These are phyloP conservation scores for Cetonia aurata DNA, from an alignment of 2,888 invertebrate species.

Conservation along the genomic window DNA sequence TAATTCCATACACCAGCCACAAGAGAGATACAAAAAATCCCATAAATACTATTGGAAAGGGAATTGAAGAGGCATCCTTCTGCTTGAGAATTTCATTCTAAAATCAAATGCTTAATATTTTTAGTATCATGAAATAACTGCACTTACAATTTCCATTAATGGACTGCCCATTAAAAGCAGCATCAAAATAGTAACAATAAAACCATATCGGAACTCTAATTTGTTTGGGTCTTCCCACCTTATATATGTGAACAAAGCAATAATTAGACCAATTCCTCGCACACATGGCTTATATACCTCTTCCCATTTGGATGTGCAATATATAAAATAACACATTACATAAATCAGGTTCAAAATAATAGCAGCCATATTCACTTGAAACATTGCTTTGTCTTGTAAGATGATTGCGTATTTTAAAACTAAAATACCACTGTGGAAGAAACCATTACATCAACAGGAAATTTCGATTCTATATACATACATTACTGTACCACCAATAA, in stretches of 20 bases:
- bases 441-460: background rate
- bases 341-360: conserved; percentile 78
- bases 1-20: conserved; percentile 86
- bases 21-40: conserved; percentile 82
- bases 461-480: conserved; percentile 68
- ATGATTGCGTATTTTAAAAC: conserved; percentile 83
- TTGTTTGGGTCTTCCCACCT: conserved; percentile 74
- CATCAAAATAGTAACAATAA: conserved; percentile 78
- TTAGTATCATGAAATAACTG: background rate
- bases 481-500: conserved; percentile 83
- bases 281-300: conserved; percentile 72
- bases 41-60: conserved; percentile 88
- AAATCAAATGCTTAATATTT: conserved; percentile 54
- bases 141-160: conserved; percentile 75
- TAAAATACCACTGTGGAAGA: conserved; percentile 74
- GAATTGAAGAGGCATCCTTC: conserved; percentile 87
- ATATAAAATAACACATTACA: conserved; percentile 75
- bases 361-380: conserved; percentile 83
- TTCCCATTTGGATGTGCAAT: conserved; percentile 69
- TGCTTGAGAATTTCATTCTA: conserved; percentile 83
- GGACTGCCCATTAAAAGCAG: conserved; percentile 79
- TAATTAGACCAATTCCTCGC: conserved; percentile 70
- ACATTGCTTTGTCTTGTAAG: conserved; percentile 81
- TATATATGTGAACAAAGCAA: conserved; percentile 74
- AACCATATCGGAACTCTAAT: conserved; percentile 78